Base-by-base conservation (phyloP, 2,888 invertebrate species). In the Caenorhabditis panamensis region DNA sequence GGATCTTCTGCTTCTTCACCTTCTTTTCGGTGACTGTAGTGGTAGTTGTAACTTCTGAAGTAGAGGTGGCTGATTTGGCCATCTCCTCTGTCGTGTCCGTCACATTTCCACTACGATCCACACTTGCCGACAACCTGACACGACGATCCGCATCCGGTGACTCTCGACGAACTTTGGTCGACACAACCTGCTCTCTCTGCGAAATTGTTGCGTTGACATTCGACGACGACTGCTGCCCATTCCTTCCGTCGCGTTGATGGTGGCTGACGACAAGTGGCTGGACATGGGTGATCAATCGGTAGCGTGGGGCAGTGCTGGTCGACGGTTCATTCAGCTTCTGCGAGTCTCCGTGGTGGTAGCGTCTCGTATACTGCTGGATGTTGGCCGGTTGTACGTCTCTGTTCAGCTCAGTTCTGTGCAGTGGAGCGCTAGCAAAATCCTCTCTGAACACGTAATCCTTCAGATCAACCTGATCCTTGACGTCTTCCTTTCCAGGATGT, bases 401-500 rank as follows among this genome's bases (percentile, higher is more conserved):
- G 8, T 68, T 18, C 44, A 71, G 54, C 37, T 83, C 82, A 2
- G 66, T 73, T 11, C 80, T 59, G 24, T 64, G 63, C 41, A 77
- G 6, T n/a, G 59, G 47, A n/a, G 59, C 59, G 16, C 41, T 58
- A 2, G 61, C 4, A 0, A 64, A 28, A 2, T 51, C 47, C 8
- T 66, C 11, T 1, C 62, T 16, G 20, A 83, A 80, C 3, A 68
- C 58, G 51, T 83, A 83, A 31, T 83, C 76, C 22, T 68, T 61
- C 13, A 64, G 72, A 49, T 83, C 62, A 20, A 83, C 49, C 20
- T 54, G 49, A 18, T 82, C 72, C 11, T 66, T 66, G 22, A 71
- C 64, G n/a, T 86, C 86, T 61, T 86, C 86, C 31, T 69, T 69
- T 31, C 86, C 86, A 16, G 63, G 69, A 66, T 84, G 84, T 44